Percentiles rank a stretch among this genome's conserved stretches.
These are phyloP conservation scores for Acrocyrtus sp. DNA, from an alignment of 2,888 invertebrate species.

Conservation along the genomic window DNA sequence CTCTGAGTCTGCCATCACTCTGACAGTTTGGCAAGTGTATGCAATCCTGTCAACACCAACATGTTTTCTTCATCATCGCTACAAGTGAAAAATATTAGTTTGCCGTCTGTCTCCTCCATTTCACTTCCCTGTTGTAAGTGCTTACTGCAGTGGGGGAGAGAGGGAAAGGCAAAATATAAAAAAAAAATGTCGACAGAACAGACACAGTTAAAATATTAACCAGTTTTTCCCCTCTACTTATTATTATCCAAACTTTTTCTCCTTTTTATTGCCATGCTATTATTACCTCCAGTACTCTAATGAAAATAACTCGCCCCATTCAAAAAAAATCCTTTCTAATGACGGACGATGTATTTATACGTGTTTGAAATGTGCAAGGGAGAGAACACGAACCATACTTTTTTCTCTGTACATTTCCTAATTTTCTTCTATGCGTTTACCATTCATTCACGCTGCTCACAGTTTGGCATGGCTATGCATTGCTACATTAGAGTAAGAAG, in stretches of 20 bases:
- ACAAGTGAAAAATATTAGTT: background rate
- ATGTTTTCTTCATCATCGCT: background rate
- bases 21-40: background rate
- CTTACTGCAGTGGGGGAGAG: background rate
- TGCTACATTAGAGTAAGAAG: constrained; percentile 67
- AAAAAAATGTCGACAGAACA: too few relatives aligned
- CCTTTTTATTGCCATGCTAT: too few relatives aligned
- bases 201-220: too few relatives aligned
- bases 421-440: constrained; percentile 32
- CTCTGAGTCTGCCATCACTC: too few relatives aligned
- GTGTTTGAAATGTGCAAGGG: too few relatives aligned
- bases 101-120: background rate
- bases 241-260: too few relatives aligned
- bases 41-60: background rate
- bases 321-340: too few relatives aligned
- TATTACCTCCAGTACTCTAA: too few relatives aligned
- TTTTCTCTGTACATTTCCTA: constrained; percentile 36
- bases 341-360: too few relatives aligned
- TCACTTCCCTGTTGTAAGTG: background rate
- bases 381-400: too few relatives aligned
- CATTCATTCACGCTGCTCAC: constrained; percentile 64
- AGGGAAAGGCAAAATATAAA: background rate
- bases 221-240: too few relatives aligned
- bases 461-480: constrained; percentile 68
- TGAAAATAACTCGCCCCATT: too few relatives aligned